phyloP scores from a whole-genome alignment of 2,113 vertebrate genomes.

The Alaudala cheleensis region DNA sequence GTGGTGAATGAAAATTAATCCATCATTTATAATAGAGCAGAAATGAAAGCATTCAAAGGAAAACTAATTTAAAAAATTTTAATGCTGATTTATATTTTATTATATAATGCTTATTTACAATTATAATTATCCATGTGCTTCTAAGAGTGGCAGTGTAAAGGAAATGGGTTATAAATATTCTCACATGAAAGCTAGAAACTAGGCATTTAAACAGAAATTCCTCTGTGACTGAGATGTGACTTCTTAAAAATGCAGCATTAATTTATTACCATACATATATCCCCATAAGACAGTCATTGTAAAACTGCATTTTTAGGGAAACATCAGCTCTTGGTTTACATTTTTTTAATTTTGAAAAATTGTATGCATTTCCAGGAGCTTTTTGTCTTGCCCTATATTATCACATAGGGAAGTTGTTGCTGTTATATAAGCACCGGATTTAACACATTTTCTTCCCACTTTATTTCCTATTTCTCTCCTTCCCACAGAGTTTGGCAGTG shows the following conservation, averaged over 20 bases:
- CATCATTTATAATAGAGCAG: slow-evolving; percentile 15
- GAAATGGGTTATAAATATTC: not conserved
- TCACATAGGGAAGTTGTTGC: not conserved
- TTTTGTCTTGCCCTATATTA: not conserved
- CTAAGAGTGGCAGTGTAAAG: not conserved
- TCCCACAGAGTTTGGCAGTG: not conserved
- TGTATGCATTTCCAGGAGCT: not conserved
- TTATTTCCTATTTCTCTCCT: not conserved
- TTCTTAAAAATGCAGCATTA: not conserved
- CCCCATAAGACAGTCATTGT: not conserved
- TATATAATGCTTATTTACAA: slow-evolving; percentile 52
- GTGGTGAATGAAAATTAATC: not conserved
- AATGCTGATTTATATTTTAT: slow-evolving; percentile 48
- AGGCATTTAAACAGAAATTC: not conserved
- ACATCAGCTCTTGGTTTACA: not conserved
- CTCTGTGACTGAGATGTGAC: not conserved
- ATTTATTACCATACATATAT: not conserved
- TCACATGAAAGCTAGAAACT: not conserved
- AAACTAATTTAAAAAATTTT: not conserved
- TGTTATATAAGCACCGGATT: not conserved
- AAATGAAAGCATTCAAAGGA: slow-evolving; percentile 42
- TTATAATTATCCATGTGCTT: slow-evolving; percentile 13
- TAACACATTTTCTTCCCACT: slow-evolving; percentile 20
- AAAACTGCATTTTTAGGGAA: not conserved
- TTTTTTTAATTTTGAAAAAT: not conserved